phyloP scores from a whole-genome alignment of 1,140 invertebrate genomes.

The Sycophila sp. region DNA sequence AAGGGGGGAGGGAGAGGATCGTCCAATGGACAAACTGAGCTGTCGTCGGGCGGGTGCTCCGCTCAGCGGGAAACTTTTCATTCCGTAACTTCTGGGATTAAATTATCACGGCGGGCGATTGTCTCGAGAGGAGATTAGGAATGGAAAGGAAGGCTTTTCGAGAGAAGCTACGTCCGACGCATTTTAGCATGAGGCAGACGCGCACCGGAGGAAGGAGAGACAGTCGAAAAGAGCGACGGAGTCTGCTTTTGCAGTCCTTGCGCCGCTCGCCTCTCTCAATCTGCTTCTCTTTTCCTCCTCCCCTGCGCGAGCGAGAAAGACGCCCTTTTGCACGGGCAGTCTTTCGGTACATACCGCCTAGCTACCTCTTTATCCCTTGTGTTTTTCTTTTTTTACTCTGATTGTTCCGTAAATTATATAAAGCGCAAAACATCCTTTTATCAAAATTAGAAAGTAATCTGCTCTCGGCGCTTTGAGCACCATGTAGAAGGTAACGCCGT shows the following conservation, averaged over 20 bases:
- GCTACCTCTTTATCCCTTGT: not conserved
- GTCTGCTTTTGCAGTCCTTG: conserved; percentile 27
- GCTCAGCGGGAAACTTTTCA: conserved; percentile 59
- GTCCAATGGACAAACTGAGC: conserved; percentile 21
- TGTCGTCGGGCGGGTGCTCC: conserved; percentile 46
- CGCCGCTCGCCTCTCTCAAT: not conserved
- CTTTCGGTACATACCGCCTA: no score
- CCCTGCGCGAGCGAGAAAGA: not conserved
- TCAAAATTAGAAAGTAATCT: no score
- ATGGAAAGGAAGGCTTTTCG: conserved; percentile 43
- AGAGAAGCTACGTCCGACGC: conserved; percentile 37
- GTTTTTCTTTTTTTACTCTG: conserved; percentile 25
- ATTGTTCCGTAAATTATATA: conserved; percentile 32
- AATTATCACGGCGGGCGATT: conserved; percentile 61
- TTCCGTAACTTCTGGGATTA: conserved; percentile 61
- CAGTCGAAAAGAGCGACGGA: not conserved
- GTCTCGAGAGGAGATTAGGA: conserved; percentile 59
- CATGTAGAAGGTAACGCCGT: no score
- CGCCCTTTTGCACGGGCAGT: conserved; percentile 11
- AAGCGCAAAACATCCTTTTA: no score
- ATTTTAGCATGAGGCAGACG: conserved; percentile 36
- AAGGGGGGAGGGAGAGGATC: conserved; percentile 21
- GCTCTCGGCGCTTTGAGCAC: no score
- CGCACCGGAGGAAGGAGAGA: not conserved
- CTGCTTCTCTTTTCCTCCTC: not conserved